A percentile compares a stretch with the other conserved stretches of the same genome.
phyloP scores from a whole-genome alignment of 2,797 vertebrate genomes.

The Pelobates cultripes region DNA sequence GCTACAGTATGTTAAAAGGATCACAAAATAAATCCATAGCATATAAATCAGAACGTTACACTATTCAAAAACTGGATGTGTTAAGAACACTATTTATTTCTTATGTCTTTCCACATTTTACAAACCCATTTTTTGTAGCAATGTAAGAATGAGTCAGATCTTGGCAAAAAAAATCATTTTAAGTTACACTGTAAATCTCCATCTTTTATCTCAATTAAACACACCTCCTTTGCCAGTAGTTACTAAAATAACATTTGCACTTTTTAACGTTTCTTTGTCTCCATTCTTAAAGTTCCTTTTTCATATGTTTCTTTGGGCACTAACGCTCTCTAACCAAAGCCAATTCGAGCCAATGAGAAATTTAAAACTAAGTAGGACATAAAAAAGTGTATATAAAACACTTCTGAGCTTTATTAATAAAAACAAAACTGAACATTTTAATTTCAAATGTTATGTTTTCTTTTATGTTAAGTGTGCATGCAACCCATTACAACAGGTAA shows the following conservation, averaged over 20 bases:
- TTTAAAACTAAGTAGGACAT: not conserved
- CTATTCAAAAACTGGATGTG: not conserved
- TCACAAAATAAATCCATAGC: not conserved
- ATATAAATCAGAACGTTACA: not conserved
- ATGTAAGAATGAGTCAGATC: conserved; percentile 13
- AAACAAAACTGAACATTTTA: not conserved
- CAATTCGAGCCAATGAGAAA: not conserved
- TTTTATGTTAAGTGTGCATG: no score
- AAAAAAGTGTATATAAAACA: not conserved
- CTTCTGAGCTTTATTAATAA: not conserved
- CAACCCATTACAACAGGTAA: no score
- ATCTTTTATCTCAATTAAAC: conserved; percentile 37
- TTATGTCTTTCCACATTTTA: not conserved
- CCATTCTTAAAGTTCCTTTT: conserved; percentile 3
- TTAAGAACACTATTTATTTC: not conserved
- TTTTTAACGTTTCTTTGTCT: conserved; percentile 22
- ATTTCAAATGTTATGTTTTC: not conserved
- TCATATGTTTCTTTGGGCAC: conserved; percentile 13
- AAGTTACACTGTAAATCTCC: conserved; percentile 27
- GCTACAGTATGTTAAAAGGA: not conserved
- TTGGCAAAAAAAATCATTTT: not conserved
- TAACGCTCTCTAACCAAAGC: not conserved
- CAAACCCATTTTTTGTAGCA: not conserved
- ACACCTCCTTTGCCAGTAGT: conserved; percentile 9
- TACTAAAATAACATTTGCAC: conserved; percentile 25